phyloP scores from a whole-genome alignment of 2,797 vertebrate species.

The Gila robusta region DNA sequence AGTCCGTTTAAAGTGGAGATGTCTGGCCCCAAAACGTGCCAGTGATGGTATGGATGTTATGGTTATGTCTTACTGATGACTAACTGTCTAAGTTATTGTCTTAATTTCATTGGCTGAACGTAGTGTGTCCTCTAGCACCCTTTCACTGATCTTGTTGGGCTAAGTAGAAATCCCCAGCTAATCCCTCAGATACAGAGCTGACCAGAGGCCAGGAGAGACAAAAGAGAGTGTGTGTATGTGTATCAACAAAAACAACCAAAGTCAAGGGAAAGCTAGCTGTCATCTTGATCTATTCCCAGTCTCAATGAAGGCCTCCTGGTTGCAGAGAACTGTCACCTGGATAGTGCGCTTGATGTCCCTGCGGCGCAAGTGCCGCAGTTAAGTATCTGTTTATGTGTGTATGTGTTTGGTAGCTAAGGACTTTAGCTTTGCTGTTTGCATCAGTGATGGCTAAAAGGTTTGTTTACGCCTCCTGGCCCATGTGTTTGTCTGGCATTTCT shows the following conservation, averaged over 20 bases:
- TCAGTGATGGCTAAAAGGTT: neutral
- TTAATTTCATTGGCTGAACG: constrained; percentile 15
- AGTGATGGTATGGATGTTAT: neutral
- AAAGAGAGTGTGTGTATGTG: neutral
- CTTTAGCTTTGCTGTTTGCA: constrained; percentile 12
- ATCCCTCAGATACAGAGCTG: constrained; percentile 66
- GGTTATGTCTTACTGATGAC: neutral
- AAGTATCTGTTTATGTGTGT: constrained; percentile 66
- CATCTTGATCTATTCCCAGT: constrained; percentile 23
- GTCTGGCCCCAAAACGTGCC: neutral
- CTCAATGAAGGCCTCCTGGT: constrained; percentile 72
- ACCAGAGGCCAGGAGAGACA: constrained; percentile 9
- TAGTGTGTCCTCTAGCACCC: constrained; percentile 27
- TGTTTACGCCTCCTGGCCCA: constrained; percentile 3
- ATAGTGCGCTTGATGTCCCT: constrained; percentile 78
- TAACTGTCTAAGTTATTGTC: constrained; percentile 10
- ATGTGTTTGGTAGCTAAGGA: constrained; percentile 6
- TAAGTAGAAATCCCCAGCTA: constrained; percentile 78
- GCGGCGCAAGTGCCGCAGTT: constrained; percentile 76
- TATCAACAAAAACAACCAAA: constrained; percentile 20
- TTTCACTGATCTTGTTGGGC: constrained; percentile 68
- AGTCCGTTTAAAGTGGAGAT: neutral
- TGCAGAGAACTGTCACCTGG: constrained; percentile 76
- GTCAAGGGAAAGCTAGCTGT: neutral
- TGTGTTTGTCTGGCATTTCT: constrained; percentile 26